phyloP scores from a whole-genome alignment of 1,140 invertebrate genomes.

The Brachionus manjavacas region DNA sequence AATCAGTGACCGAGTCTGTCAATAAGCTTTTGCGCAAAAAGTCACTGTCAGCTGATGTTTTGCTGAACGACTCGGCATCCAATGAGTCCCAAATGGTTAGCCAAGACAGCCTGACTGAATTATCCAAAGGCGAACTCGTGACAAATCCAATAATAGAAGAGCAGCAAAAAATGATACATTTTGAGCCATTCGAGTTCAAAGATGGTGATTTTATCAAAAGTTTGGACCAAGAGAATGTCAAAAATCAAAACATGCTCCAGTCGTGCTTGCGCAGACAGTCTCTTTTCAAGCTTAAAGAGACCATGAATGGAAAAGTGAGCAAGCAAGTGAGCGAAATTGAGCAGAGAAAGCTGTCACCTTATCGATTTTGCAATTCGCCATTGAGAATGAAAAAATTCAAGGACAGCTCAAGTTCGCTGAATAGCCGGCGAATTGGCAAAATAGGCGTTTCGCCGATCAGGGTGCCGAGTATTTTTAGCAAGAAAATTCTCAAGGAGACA shows the following conservation, averaged over 20 bases:
- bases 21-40: constrained; percentile 15
- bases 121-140: background rate
- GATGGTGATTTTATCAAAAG: background rate
- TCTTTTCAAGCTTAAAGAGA: constrained; percentile 32
- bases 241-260: constrained; percentile 3
- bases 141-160: constrained; percentile 31
- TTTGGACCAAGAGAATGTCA: constrained; percentile 2
- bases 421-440: background rate
- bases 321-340: constrained; percentile 37
- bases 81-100: background rate
- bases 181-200: constrained; percentile 30
- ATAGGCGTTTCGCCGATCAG: background rate
- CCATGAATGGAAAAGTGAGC: constrained; percentile 38
- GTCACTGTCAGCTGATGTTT: constrained; percentile 19
- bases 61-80: background rate
- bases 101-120: background rate
- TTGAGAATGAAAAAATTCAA: constrained; percentile 25
- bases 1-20: background rate
- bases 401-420: background rate
- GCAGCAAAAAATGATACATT: constrained; percentile 22
- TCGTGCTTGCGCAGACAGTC: constrained; percentile 16
- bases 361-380: constrained; percentile 34
- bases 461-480: constrained; percentile 14
- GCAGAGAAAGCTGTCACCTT: constrained; percentile 20
- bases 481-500: constrained; percentile 20